Percentiles rank a stretch among this genome's conserved stretches.
Conservation (phyloP, 2,888 invertebrate species). For the Drosophila neonasuta region DNA sequence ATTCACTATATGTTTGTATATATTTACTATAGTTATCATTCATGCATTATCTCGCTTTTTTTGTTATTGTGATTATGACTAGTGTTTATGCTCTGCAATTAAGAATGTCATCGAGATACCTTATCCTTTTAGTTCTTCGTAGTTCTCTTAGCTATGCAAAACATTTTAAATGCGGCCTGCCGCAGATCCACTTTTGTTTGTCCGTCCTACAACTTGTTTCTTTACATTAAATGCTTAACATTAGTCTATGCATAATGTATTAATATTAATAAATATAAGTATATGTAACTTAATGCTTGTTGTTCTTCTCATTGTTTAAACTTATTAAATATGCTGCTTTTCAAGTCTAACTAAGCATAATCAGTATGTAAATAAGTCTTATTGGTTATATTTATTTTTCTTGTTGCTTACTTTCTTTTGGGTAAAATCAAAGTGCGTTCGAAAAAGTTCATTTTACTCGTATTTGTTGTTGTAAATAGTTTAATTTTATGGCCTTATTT, state of each 20-base stretch:
- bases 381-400: constrained; percentile 56
- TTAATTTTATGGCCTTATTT: constrained; percentile 22
- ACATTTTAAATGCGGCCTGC: constrained; percentile 62
- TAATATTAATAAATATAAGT: constrained; percentile 8
- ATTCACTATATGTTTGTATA: constrained; percentile 31
- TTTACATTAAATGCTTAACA: constrained; percentile 68
- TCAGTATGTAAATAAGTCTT: constrained; percentile 79
- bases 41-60: constrained; percentile 21
- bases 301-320: constrained; percentile 37
- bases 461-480: constrained; percentile 54
- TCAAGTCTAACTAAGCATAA: constrained; percentile 75
- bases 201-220: not conserved
- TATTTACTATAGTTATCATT: constrained; percentile 17
- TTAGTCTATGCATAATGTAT: constrained; percentile 44
- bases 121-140: constrained; percentile 1
- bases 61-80: constrained; percentile 18
- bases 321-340: constrained; percentile 48
- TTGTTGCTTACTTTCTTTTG: constrained; percentile 32
- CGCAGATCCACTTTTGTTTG: constrained; percentile 37
- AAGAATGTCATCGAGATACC: constrained; percentile 10
- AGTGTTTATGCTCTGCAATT: constrained; percentile 13
- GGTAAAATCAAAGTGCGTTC: constrained; percentile 56
- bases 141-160: constrained; percentile 44
- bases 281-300: constrained; percentile 34
- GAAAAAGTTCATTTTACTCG: constrained; percentile 43